Percentiles rank a stretch among this genome's conserved stretches.
phyloP scores from a whole-genome alignment of 2,113 vertebrate genomes.

The Urocitellus parryii region DNA sequence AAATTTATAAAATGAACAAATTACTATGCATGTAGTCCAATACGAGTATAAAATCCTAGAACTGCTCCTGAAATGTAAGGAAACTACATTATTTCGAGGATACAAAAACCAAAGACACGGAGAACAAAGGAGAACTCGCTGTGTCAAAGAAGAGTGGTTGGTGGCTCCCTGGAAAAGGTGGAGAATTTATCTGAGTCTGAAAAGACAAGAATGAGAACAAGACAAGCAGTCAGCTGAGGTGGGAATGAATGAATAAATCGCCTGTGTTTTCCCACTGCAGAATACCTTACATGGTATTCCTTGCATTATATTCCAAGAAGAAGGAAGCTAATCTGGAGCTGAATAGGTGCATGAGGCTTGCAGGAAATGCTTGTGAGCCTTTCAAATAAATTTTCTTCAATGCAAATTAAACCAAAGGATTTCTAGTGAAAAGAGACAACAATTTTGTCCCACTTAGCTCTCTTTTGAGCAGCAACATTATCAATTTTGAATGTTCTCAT shows the following conservation, averaged over 20 bases:
- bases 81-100: neutral
- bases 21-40: neutral
- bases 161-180: neutral
- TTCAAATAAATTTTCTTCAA: neutral
- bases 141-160: neutral
- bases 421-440: neutral
- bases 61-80: neutral
- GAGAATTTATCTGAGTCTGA: neutral
- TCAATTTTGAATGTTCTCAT: constrained; percentile 46
- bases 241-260: neutral
- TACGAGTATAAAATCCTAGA: neutral
- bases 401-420: constrained; percentile 51
- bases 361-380: neutral
- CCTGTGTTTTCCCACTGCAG: neutral
- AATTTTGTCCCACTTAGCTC: constrained; percentile 38
- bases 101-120: neutral
- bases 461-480: constrained; percentile 45
- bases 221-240: neutral
- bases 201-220: neutral
- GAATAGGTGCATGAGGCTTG: neutral
- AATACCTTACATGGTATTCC: neutral
- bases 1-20: neutral
- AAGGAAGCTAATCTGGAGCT: neutral
- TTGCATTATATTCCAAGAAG: neutral
- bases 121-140: too few relatives aligned